A percentile compares a stretch with the other conserved stretches of the same genome.
phyloP scores from a whole-genome alignment of 2,113 vertebrate genomes.

The Zapus hudsonius region DNA sequence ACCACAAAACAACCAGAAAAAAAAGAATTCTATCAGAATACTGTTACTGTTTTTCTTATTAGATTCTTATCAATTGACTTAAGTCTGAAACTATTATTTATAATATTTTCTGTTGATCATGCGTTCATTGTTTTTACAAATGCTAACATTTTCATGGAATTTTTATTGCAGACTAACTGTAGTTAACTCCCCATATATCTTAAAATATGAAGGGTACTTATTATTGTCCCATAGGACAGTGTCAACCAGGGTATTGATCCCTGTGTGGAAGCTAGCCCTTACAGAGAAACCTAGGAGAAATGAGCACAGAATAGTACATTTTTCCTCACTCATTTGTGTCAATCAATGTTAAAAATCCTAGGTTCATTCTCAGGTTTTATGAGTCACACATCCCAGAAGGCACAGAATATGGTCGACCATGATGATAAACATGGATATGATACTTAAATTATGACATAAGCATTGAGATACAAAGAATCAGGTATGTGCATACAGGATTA shows the following conservation, averaged over 20 bases:
- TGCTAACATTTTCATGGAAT: not conserved
- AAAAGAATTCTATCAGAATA: not conserved
- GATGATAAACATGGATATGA: not conserved
- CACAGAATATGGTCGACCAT: not conserved
- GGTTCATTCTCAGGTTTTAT: not conserved
- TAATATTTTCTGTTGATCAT: not conserved
- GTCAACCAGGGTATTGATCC: not conserved
- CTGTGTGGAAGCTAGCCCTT: too few species aligned
- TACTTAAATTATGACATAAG: not conserved
- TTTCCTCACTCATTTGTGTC: rapidly evolving
- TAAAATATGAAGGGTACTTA: not conserved
- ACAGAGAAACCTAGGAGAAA: too few species aligned
- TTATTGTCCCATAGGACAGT: not conserved
- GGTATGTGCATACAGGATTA: not conserved
- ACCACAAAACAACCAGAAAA: not conserved
- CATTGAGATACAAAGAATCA: not conserved
- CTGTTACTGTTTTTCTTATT: not conserved
- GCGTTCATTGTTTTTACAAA: not conserved
- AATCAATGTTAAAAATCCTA: not conserved
- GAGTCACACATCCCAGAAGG: not conserved
- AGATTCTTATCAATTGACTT: not conserved
- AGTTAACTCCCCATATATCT: not conserved
- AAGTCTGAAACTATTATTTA: constrained; percentile 29
- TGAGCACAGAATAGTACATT: not conserved
- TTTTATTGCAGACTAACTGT: not conserved